Evolutionary conservation across 2,113 vertebrate genomes (phyloP).

Genomic region (Electrona antarctica): DNA sequence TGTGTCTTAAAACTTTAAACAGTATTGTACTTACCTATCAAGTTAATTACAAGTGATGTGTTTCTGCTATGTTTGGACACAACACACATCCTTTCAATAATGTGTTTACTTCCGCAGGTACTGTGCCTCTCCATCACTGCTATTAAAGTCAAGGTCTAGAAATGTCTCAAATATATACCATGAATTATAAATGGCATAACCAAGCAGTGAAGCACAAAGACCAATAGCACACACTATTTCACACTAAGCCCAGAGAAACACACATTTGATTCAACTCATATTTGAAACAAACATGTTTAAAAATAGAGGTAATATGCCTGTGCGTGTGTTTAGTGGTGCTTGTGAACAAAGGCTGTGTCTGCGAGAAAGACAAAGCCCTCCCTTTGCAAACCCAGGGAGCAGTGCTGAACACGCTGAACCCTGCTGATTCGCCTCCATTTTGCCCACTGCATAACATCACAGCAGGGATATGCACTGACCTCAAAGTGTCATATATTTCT

Average conservation of each 20-base stretch:
- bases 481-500: constrained; percentile 97
- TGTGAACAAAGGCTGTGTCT: constrained; percentile 63
- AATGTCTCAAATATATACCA: constrained; percentile 49
- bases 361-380: constrained; percentile 62
- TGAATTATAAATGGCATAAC: constrained; percentile 63
- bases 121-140: constrained; percentile 21
- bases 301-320: constrained; percentile 41
- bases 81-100: not conserved
- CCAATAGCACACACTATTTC: not conserved
- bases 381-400: constrained; percentile 48
- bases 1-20: too few species aligned
- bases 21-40: not conserved
- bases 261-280: constrained; percentile 43
- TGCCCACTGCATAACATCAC: constrained; percentile 85
- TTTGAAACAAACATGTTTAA: constrained; percentile 45
- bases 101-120: constrained; percentile 7
- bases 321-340: constrained; percentile 39
- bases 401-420: constrained; percentile 74
- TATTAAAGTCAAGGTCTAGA: not conserved
- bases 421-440: constrained; percentile 90
- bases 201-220: constrained; percentile 42
- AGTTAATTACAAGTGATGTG: constrained; percentile 20
- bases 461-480: constrained; percentile 92
- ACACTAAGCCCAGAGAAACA: constrained; percentile 26
- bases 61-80: not conserved